These are phyloP conservation scores for Neodiprion pinetum DNA, from an alignment of 1,140 invertebrate species.

Conservation along the genomic window DNA sequence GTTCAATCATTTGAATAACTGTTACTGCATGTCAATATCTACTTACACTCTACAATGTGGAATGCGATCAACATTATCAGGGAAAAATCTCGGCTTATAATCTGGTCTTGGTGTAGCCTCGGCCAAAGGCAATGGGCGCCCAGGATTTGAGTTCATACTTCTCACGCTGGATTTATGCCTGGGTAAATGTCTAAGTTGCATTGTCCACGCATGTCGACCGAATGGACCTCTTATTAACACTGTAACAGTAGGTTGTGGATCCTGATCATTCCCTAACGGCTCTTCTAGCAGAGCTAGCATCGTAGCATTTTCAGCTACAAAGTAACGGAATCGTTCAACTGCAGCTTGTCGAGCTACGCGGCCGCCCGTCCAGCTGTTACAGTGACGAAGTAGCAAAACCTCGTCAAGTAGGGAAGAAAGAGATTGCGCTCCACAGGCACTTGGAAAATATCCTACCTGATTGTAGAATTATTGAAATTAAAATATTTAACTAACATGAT, in stretches of 20 bases:
- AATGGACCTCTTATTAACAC: slow-evolving; percentile 89
- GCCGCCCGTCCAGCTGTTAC: slow-evolving; percentile 68
- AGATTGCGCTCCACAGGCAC: slow-evolving; percentile 83
- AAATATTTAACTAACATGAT: background rate
- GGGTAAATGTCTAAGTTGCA: slow-evolving; percentile 85
- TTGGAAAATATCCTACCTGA: slow-evolving; percentile 82
- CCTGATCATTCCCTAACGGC: slow-evolving; percentile 82
- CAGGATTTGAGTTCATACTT: slow-evolving; percentile 74
- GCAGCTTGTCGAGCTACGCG: slow-evolving; percentile 64
- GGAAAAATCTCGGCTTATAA: slow-evolving; percentile 80
- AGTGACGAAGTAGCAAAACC: slow-evolving; percentile 81
- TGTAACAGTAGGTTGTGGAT: slow-evolving; percentile 78
- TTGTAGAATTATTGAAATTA: slow-evolving; percentile 15
- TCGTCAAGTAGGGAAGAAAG: slow-evolving; percentile 89
- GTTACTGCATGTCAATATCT: slow-evolving; percentile 11
- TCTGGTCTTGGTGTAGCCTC: slow-evolving; percentile 69
- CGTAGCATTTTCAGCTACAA: slow-evolving; percentile 88
- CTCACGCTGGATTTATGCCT: slow-evolving; percentile 78
- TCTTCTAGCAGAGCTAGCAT: slow-evolving; percentile 91
- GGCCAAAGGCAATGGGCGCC: slow-evolving; percentile 79
- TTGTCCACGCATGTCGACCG: slow-evolving; percentile 93
- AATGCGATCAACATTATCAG: slow-evolving; percentile 83
- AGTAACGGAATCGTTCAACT: slow-evolving; percentile 82
- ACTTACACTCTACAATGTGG: slow-evolving; percentile 82
- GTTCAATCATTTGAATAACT: slow-evolving; percentile 17